These are phyloP conservation scores for Aspidiotus rigidus DNA, from an alignment of 2,888 invertebrate genomes.

Conservation along the genomic window DNA sequence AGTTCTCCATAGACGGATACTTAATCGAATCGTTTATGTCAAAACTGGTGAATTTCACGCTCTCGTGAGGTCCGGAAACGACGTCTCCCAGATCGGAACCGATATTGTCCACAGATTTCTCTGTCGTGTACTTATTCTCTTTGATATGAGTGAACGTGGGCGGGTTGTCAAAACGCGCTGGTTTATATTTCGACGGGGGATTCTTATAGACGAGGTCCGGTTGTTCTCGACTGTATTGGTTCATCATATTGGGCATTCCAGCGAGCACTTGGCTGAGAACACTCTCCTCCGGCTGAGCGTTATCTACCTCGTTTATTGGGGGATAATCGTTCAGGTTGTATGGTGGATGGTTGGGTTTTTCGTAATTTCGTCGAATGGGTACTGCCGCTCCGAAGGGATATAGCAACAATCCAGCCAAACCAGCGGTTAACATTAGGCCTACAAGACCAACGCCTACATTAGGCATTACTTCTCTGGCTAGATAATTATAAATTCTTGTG, in stretches of 20 bases:
- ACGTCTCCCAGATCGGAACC: conserved; percentile 34
- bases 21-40: conserved; percentile 29
- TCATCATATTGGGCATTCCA: conserved; percentile 51
- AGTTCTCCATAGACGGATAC: conserved; percentile 20
- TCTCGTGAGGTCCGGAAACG: conserved; percentile 28
- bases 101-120: conserved; percentile 7
- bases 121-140: conserved; percentile 22
- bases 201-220: conserved; percentile 19
- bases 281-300: conserved; percentile 62
- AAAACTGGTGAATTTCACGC: conserved; percentile 30
- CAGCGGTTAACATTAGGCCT: conserved; percentile 63
- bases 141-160: conserved; percentile 33
- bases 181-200: conserved; percentile 22
- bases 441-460: conserved; percentile 68
- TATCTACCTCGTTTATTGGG: conserved; percentile 41
- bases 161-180: conserved; percentile 34
- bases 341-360: conserved; percentile 37
- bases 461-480: conserved; percentile 71
- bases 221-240: conserved; percentile 37
- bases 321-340: conserved; percentile 62
- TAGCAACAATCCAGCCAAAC: conserved; percentile 65
- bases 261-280: conserved; percentile 65
- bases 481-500: conserved; percentile 65
- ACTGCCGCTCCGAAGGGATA: conserved; percentile 56
- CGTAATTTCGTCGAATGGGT: conserved; percentile 37